phyloP scores from a whole-genome alignment of 2,888 invertebrate species.

The Drosophila neotestacea region DNA sequence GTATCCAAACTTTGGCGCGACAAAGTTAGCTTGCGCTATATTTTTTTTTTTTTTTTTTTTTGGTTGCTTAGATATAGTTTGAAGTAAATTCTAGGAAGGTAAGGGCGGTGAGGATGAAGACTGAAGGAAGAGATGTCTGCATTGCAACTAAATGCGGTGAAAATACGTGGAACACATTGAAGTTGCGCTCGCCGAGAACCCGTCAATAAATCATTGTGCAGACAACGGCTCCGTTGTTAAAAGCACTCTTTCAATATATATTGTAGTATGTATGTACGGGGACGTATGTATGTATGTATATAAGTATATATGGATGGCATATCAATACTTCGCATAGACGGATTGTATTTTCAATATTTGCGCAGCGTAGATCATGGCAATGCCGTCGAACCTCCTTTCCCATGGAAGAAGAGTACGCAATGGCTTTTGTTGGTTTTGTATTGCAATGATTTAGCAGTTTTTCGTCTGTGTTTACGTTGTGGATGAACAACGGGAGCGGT shows the following conservation, averaged over 20 bases:
- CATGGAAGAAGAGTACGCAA: slow-evolving; percentile 36
- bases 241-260: slow-evolving; percentile 59
- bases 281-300: slow-evolving; percentile 13
- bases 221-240: slow-evolving; percentile 72
- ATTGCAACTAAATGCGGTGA: slow-evolving; percentile 67
- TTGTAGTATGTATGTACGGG: slow-evolving; percentile 12
- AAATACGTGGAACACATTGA: slow-evolving; percentile 54
- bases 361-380: slow-evolving; percentile 66
- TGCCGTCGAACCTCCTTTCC: slow-evolving; percentile 7
- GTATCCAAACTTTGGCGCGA: no score
- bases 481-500: slow-evolving; percentile 62
- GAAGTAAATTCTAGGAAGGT: not conserved
- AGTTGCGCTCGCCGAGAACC: slow-evolving; percentile 45
- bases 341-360: slow-evolving; percentile 80
- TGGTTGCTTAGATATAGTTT: not conserved
- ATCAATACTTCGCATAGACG: slow-evolving; percentile 77
- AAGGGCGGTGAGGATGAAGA: not conserved
- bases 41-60: not conserved
- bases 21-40: no score
- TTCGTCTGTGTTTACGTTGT: slow-evolving; percentile 80
- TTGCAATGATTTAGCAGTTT: slow-evolving; percentile 81
- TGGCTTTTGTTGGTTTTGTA: slow-evolving; percentile 78
- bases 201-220: slow-evolving; percentile 77
- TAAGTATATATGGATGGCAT: slow-evolving; percentile 55
- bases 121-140: slow-evolving; percentile 27